Percentiles rank a stretch among this genome's conserved stretches.
Conservation (phyloP, 1,140 invertebrate species). For the Anadara kagoshimensis region DNA sequence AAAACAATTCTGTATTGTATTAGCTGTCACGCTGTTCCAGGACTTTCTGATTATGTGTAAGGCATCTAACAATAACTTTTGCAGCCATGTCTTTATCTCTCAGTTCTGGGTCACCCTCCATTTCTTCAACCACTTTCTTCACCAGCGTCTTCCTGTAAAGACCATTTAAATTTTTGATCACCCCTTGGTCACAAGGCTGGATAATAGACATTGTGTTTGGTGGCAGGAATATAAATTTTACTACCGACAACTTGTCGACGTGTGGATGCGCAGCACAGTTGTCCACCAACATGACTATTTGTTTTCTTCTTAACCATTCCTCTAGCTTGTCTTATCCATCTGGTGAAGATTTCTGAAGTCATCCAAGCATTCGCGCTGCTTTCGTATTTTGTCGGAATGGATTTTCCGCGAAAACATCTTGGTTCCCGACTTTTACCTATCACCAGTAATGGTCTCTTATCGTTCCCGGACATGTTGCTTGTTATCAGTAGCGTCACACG, state of each 20-base stretch:
- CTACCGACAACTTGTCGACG: neutral
- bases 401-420: constrained; percentile 45
- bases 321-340: constrained; percentile 51
- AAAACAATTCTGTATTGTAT: constrained; percentile 23
- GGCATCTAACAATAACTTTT: constrained; percentile 21
- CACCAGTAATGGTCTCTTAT: constrained; percentile 44
- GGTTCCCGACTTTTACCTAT: constrained; percentile 48
- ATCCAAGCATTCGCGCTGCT: constrained; percentile 55
- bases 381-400: constrained; percentile 37
- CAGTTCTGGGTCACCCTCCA: neutral
- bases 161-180: too few species aligned
- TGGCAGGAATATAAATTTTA: constrained; percentile 15
- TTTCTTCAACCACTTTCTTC: neutral
- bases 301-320: constrained; percentile 31
- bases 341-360: constrained; percentile 42
- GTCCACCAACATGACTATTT: constrained; percentile 42
- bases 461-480: too few species aligned
- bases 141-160: neutral
- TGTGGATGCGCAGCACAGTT: constrained; percentile 27
- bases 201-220: constrained; percentile 32
- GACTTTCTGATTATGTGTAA: constrained; percentile 19
- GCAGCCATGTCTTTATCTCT: constrained; percentile 3
- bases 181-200: constrained; percentile 33
- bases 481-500: too few species aligned
- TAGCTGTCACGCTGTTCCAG: constrained; percentile 10